A percentile compares a stretch with the other conserved stretches of the same genome.
phyloP scores from a whole-genome alignment of 2,113 vertebrate genomes.

The Xiphias gladius region DNA sequence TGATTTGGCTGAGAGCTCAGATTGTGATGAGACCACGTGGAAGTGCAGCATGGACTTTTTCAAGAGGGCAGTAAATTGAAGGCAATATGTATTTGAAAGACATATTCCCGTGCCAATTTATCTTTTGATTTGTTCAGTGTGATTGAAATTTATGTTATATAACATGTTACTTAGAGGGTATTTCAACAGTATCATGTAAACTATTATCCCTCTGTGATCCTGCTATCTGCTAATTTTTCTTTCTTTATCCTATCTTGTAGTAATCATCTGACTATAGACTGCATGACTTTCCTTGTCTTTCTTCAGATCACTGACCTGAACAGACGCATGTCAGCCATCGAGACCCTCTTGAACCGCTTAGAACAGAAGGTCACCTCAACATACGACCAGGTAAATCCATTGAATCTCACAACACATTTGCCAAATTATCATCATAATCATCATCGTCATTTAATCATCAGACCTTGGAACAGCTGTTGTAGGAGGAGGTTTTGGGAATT shows the following conservation, averaged over 20 bases:
- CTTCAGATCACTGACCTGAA: conserved; percentile 86
- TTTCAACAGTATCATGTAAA: neutral
- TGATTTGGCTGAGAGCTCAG: conserved; percentile 5
- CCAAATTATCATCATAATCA: neutral
- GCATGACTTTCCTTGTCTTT: neutral
- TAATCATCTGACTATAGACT: neutral
- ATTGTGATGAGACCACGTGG: conserved; percentile 33
- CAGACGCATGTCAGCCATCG: conserved; percentile 83
- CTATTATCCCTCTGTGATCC: neutral
- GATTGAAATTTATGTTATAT: conserved; percentile 11
- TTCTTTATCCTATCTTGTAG: neutral
- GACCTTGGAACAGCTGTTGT: neutral
- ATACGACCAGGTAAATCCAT: conserved; percentile 77
- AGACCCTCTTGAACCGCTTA: conserved; percentile 82
- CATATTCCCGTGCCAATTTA: neutral
- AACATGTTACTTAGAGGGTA: neutral
- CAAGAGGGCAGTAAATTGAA: conserved; percentile 10
- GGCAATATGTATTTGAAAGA: neutral
- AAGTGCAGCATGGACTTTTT: neutral
- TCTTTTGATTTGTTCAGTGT: conserved; percentile 18
- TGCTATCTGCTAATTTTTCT: neutral
- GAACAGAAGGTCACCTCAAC: conserved; percentile 82
- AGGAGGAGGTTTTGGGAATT: neutral
- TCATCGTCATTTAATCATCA: neutral
- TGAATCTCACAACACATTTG: neutral